These are phyloP conservation scores for Clarias magur DNA, from an alignment of 2,113 vertebrate species.

Conservation along the genomic window DNA sequence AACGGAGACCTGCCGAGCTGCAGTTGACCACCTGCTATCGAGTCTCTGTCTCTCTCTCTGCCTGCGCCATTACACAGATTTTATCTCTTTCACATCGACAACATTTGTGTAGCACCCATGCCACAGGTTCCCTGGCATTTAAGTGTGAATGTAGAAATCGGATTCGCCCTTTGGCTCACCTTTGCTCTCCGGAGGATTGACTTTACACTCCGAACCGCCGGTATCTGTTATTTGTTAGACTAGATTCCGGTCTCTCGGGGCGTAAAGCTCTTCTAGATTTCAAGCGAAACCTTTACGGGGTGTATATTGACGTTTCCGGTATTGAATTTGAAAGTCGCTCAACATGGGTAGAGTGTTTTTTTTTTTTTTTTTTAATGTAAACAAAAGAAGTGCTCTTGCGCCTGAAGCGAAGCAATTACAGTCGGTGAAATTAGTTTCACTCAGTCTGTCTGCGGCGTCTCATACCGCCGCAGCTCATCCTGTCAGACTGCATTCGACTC, in stretches of 20 bases:
- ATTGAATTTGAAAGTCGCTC: conserved; percentile 23
- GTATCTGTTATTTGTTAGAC: neutral
- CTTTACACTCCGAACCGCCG: neutral
- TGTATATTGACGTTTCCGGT: neutral
- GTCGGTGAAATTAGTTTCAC: conserved; percentile 44
- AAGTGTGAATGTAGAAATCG: conserved; percentile 1
- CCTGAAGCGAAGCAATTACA: conserved; percentile 51
- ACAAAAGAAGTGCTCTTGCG: conserved; percentile 42
- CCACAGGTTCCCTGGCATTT: neutral
- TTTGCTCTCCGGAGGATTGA: neutral
- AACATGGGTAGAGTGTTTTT: neutral
- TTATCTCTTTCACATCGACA: conserved; percentile 24
- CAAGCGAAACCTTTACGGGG: neutral
- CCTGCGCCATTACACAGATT: conserved; percentile 18
- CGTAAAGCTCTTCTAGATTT: neutral
- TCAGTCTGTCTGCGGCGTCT: conserved; percentile 40
- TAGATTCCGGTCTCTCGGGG: neutral
- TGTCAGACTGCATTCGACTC: conserved; percentile 43
- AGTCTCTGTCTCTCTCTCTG: neutral
- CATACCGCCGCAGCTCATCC: conserved; percentile 40
- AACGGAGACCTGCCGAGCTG: conserved; percentile 27
- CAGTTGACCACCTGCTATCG: conserved; percentile 23
- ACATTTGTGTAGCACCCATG: conserved; percentile 28
- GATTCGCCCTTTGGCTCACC: conserved; percentile 28
- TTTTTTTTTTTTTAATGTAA: conserved; percentile 40